phyloP scores from a whole-genome alignment of 2,113 vertebrate species.

The Sturnira hondurensis region DNA sequence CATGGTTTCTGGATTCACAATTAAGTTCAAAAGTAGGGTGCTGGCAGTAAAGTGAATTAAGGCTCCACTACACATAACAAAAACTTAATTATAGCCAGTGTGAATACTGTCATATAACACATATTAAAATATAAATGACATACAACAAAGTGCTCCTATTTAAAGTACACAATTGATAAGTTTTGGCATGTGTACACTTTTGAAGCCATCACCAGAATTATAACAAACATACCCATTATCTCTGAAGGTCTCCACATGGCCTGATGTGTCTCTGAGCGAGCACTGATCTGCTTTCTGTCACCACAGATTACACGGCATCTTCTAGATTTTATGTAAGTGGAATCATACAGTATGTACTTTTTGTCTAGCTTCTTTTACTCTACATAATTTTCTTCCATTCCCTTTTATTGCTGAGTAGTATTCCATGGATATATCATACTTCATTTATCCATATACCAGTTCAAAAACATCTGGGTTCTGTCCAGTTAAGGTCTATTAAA shows the following conservation, averaged over 20 bases:
- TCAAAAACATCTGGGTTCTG: not conserved
- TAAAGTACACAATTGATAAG: not conserved
- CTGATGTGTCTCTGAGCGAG: not conserved
- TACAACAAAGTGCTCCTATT: rapidly evolving
- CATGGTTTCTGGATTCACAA: not conserved
- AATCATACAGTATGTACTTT: too few relatives aligned
- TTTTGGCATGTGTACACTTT: not conserved
- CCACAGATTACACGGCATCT: not conserved
- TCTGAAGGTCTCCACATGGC: not conserved
- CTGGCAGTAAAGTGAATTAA: not conserved
- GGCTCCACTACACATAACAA: not conserved
- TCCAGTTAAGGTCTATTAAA: not conserved
- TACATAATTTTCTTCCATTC: not conserved
- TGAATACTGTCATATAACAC: rapidly evolving
- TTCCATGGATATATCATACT: not conserved
- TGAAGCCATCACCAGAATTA: not conserved
- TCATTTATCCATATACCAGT: not conserved
- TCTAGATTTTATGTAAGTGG: not conserved
- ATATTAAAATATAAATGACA: not conserved
- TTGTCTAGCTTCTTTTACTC: not conserved
- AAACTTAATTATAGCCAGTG: not conserved
- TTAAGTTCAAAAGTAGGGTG: not conserved
- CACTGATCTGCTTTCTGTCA: not conserved
- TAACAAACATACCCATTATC: rapidly evolving
- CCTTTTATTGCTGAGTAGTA: not conserved